These are phyloP conservation scores for Neoarius graeffei DNA, from an alignment of 2,113 vertebrate species.

Conservation along the genomic window DNA sequence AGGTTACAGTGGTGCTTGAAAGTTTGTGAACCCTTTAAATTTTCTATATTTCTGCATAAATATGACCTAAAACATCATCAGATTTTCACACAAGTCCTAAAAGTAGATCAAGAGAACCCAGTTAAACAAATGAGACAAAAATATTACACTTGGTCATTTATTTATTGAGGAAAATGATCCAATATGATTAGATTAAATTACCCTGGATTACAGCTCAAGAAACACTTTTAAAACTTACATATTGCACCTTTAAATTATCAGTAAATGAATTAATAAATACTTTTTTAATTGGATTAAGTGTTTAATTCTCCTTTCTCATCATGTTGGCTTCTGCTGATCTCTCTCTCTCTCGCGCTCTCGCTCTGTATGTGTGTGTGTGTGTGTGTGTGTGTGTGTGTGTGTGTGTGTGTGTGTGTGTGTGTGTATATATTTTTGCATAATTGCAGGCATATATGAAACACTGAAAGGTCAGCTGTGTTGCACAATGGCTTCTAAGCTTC, in stretches of 20 bases:
- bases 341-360: not conserved
- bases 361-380: not conserved
- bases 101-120: no score
- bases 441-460: not conserved
- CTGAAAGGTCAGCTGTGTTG: not conserved
- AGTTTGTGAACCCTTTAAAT: no score
- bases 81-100: no score
- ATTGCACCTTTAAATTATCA: not conserved
- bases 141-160: no score
- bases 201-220: not conserved
- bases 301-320: not conserved
- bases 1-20: no score
- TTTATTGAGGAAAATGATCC: no score
- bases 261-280: not conserved
- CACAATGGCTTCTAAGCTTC: not conserved
- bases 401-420: not conserved
- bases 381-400: not conserved
- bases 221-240: not conserved
- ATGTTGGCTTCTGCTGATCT: not conserved
- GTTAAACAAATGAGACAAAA: no score
- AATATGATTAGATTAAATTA: not conserved
- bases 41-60: no score
- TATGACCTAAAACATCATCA: no score
- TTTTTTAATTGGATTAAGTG: not conserved
- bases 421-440: not conserved